Percentiles rank a stretch among this genome's conserved stretches.
Conservation (phyloP, 2,113 vertebrate species). For the Osmerus eperlanus region DNA sequence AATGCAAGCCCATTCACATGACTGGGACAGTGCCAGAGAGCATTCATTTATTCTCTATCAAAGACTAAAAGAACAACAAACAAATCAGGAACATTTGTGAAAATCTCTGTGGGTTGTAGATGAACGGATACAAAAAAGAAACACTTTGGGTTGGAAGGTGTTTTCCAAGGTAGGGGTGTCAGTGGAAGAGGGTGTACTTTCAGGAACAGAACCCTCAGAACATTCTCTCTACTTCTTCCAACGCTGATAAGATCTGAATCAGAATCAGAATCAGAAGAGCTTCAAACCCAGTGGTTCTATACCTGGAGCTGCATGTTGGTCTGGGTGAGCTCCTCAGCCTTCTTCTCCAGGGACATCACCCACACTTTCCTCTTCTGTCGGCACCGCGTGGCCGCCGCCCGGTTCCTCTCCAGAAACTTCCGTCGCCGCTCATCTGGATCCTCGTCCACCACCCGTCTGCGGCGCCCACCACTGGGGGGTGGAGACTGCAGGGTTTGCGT, state of each 20-base stretch:
- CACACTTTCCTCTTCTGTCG: slow-evolving; percentile 99
- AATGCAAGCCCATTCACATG: slow-evolving; percentile 24
- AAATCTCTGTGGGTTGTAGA: no score
- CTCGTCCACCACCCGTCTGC: slow-evolving; percentile 92
- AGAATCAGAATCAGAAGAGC: no score
- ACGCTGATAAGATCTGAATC: no score
- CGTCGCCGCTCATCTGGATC: slow-evolving; percentile 94
- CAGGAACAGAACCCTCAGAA: not conserved
- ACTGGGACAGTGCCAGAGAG: slow-evolving; percentile 13
- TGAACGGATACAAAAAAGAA: no score
- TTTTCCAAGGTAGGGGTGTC: not conserved
- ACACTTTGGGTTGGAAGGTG: not conserved
- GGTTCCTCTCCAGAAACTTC: slow-evolving; percentile 97
- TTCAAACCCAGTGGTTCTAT: slow-evolving; percentile 25
- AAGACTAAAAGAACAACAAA: slow-evolving; percentile 31
- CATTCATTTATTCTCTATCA: not conserved
- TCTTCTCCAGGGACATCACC: slow-evolving; percentile 99
- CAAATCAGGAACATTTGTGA: not conserved
- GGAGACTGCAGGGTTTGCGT: slow-evolving; percentile 92
- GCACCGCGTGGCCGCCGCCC: slow-evolving; percentile 95
- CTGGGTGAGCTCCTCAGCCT: slow-evolving; percentile 99
- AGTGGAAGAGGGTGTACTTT: not conserved
- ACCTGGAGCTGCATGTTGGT: slow-evolving; percentile 99
- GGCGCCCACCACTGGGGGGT: slow-evolving; percentile 87
- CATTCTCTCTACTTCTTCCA: no score